phyloP scores from a whole-genome alignment of 2,113 vertebrate genomes.

The Asarcornis scutulata region DNA sequence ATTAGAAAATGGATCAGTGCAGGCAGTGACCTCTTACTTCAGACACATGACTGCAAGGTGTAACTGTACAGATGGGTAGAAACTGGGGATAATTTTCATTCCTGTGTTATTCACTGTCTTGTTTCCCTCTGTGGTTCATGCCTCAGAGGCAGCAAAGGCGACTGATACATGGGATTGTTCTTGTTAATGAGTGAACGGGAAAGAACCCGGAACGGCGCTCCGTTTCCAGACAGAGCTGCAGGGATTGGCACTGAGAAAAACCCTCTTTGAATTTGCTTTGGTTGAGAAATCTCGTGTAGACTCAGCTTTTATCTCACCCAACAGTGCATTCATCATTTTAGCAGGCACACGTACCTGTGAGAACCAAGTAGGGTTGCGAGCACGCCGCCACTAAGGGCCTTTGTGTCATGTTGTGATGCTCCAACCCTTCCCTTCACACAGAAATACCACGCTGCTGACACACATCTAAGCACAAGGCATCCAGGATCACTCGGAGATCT shows the following conservation, averaged over 20 bases:
- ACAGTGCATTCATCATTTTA: background rate
- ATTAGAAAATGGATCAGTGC: background rate
- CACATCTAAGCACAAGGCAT: background rate
- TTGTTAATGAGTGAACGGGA: background rate
- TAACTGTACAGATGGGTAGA: background rate
- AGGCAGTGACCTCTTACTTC: background rate
- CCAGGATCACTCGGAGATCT: background rate
- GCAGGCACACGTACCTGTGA: rapidly evolving
- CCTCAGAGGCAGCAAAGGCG: background rate
- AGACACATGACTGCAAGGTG: rapidly evolving
- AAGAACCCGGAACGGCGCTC: background rate
- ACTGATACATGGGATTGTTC: background rate
- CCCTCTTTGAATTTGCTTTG: background rate
- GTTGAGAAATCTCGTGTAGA: background rate
- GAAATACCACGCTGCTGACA: background rate
- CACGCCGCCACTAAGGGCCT: rapidly evolving
- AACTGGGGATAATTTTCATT: rapidly evolving
- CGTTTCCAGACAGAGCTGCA: rapidly evolving
- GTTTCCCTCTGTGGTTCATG: background rate
- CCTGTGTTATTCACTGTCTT: background rate
- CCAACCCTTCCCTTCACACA: background rate
- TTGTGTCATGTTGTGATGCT: rapidly evolving
- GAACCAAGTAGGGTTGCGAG: rapidly evolving
- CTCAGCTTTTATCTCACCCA: background rate
- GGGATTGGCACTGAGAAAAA: background rate